A percentile compares a stretch with the other conserved stretches of the same genome.
These are phyloP conservation scores for Strigamia crassipes DNA, from an alignment of 2,888 invertebrate genomes.

Conservation along the genomic window DNA sequence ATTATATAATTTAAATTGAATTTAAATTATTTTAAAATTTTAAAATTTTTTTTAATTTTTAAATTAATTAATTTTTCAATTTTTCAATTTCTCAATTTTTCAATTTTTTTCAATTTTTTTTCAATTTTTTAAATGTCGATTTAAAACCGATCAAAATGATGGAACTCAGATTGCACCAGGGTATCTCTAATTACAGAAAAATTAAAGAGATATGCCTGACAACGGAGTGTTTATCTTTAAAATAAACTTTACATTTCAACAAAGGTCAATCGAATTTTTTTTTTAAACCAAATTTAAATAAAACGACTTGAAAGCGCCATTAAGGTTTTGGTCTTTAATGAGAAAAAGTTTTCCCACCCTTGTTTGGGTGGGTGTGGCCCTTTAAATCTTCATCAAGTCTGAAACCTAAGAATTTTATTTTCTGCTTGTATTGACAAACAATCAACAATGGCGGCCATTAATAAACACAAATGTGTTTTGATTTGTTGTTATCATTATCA, in stretches of 20 bases:
- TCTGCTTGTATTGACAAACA: no score
- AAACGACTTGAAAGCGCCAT: not conserved
- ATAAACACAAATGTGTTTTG: not conserved
- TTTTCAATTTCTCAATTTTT: no score
- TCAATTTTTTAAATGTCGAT: not conserved
- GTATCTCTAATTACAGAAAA: constrained; percentile 1
- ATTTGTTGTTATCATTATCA: not conserved
- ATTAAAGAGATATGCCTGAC: constrained; percentile 25
- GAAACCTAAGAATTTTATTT: no score
- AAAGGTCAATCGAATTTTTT: not conserved
- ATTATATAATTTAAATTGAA: not conserved
- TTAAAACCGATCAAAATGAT: not conserved
- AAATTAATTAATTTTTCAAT: no score
- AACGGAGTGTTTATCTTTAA: constrained; percentile 37
- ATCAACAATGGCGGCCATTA: not conserved
- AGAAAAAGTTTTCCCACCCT: constrained; percentile 15
- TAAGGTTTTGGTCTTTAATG: not conserved
- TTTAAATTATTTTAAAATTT: no score
- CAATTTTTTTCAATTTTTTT: no score
- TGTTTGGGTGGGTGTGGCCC: constrained; percentile 13
- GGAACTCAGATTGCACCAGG: not conserved
- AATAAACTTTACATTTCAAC: constrained; percentile 21
- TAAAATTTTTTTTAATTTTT: no score
- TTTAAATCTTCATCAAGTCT: constrained; percentile 13
- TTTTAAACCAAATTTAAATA: not conserved